Conservation (phyloP, 2,888 invertebrate species). For the Volucella bombylans region DNA sequence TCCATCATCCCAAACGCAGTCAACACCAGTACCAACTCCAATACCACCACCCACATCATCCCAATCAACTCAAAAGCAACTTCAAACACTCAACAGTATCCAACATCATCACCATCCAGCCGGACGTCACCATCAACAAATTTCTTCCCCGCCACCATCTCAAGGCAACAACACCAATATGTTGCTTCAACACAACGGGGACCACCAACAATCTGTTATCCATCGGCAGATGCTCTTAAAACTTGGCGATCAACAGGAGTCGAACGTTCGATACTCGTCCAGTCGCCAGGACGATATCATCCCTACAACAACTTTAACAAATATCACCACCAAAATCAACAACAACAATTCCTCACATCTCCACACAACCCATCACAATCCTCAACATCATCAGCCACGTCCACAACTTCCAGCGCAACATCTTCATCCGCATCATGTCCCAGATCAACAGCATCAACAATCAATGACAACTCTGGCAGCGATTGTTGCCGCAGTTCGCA, state of each 20-base stretch:
- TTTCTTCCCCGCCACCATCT: conserved; percentile 39
- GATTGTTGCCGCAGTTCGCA: conserved; percentile 65
- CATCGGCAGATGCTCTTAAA: conserved; percentile 20
- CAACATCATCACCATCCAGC: conserved; percentile 17
- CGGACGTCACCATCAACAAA: background rate
- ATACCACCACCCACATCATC: conserved; percentile 40
- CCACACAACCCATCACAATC: conserved; percentile 74
- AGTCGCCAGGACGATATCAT: conserved; percentile 56
- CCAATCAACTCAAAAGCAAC: conserved; percentile 34
- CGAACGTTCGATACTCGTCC: conserved; percentile 38
- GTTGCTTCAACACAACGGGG: conserved; percentile 80
- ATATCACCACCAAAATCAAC: conserved; percentile 47
- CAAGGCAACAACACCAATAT: conserved; percentile 78
- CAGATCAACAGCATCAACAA: conserved; percentile 58
- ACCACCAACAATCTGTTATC: conserved; percentile 75
- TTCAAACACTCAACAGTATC: conserved; percentile 38
- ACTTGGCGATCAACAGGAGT: conserved; percentile 32
- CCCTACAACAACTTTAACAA: conserved; percentile 55
- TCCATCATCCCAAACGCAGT: conserved; percentile 82
- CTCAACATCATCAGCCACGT: conserved; percentile 76
- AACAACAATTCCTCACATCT: conserved; percentile 43
- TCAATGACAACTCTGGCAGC: conserved; percentile 68
- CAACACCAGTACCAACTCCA: conserved; percentile 63
- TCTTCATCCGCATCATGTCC: conserved; percentile 79
- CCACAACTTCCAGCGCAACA: conserved; percentile 76